phyloP scores from a whole-genome alignment of 2,888 invertebrate species.

The Mellilla xanthometata region DNA sequence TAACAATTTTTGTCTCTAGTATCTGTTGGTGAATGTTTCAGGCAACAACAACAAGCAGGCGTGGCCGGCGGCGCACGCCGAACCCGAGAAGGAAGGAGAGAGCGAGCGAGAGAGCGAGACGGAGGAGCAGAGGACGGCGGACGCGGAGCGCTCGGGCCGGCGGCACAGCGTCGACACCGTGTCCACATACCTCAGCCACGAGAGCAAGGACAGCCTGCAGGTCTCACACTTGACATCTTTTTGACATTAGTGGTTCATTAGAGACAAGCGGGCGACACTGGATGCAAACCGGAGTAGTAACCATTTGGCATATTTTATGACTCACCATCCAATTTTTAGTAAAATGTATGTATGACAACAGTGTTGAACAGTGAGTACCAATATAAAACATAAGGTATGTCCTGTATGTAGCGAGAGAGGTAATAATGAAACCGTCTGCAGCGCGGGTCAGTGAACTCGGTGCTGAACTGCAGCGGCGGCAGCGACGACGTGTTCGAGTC shows the following conservation, averaged over 20 bases:
- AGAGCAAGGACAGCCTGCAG: slow-evolving; percentile 87
- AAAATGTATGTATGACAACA: no score
- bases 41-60: slow-evolving; percentile 59
- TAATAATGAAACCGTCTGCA: slow-evolving; percentile 29
- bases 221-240: slow-evolving; percentile 33
- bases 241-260: no score
- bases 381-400: no score
- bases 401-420: no score
- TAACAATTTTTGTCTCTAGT: no score
- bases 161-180: slow-evolving; percentile 94
- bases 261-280: no score
- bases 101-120: slow-evolving; percentile 8
- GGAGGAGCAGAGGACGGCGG: slow-evolving; percentile 68
- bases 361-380: no score
- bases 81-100: slow-evolving; percentile 10
- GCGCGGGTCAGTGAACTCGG: slow-evolving; percentile 83
- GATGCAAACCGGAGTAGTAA: no score
- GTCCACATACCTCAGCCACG: slow-evolving; percentile 93
- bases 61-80: slow-evolving; percentile 3
- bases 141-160: slow-evolving; percentile 87
- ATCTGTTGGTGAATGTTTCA: slow-evolving; percentile 22
- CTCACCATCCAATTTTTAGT: no score
- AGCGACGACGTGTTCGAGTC: slow-evolving; percentile 87
- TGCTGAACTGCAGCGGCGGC: slow-evolving; percentile 87
- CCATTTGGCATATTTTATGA: no score